Evolutionary conservation across 30 jellyfish, hydroid and myxozoan genomes (phyloP), one percentile per base, ranked within the genome.

Genomic region (Turritopsis rubra): DNA sequence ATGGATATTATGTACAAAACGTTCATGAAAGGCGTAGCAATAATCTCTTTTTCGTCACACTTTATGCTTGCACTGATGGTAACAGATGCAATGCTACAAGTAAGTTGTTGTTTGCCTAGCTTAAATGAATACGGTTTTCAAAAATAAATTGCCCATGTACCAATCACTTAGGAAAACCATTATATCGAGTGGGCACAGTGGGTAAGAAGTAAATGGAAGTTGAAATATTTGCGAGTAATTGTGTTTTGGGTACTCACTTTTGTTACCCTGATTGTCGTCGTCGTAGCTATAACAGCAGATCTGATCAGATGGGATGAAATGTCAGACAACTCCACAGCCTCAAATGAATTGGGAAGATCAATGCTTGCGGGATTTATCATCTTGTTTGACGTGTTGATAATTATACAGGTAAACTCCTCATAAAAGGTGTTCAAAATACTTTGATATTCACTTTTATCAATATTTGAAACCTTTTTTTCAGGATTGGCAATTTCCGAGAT

Each of bases 401-500:
- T 74, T 16, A 18, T 41, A 74, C 82, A 74, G 82, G 82, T 74
- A 74, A 26, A 74, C 9, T 41, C 60, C 60, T 41, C 60, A 41
- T 41, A 3, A 4, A n/a, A n/a, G n/a, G n/a, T n/a, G n/a, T n/a
- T n/a, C 8, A 66, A 66, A 22, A n/a, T 17, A 66, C 8, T 8
- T 66, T 66, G 8, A 3, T 66, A 66, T 66, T 25, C 76, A 66
- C 17, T 41, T 3, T 41, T 3, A 41, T 41, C 60, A 41, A n/a
- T n/a, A n/a, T n/a, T n/a, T n/a, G 21, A 54, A 18, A 54, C n/a
- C n/a, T 21, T 41, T 13, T 41, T 41, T 41, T 41, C 23, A 85
- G 92, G 92, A 85, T 54, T 85, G 92, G 92, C 81, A 85, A 79
- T 85, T 76, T 29, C 92, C 92, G 60, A 54, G 73, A 22, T 85